Conservation (phyloP, 2,797 vertebrate genomes). For the Sphenodon punctatus region DNA sequence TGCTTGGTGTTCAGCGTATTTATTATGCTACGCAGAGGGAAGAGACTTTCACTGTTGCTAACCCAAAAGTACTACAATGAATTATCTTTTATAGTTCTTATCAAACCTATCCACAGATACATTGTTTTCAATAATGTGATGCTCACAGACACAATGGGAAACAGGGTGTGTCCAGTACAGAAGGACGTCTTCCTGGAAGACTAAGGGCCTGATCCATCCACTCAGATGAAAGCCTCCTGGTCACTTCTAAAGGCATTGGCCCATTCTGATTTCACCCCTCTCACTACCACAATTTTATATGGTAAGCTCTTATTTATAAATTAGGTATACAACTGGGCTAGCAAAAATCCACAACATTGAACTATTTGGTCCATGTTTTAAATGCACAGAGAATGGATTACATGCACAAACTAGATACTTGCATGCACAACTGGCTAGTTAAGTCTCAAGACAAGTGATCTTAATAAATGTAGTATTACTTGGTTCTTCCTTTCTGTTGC, state of each 20-base stretch:
- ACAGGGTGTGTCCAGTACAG: accelerated
- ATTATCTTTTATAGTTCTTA: not conserved
- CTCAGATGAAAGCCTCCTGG: not conserved
- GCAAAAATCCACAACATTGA: not conserved
- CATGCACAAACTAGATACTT: no score
- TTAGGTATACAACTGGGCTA: accelerated
- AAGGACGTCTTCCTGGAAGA: no score
- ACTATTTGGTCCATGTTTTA: no score
- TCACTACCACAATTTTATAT: not conserved
- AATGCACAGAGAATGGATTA: no score
- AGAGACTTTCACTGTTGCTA: not conserved
- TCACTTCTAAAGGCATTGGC: not conserved
- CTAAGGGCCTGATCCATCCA: not conserved
- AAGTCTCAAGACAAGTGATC: no score
- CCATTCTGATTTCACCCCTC: not conserved
- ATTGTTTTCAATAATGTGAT: not conserved
- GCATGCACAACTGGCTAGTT: no score
- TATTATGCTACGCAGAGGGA: not conserved
- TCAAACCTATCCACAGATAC: not conserved
- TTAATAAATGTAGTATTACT: no score
- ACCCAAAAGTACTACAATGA: not conserved
- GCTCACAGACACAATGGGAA: not conserved
- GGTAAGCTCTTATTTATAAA: not conserved
- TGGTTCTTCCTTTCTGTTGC: not conserved
- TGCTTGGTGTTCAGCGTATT: not conserved